A percentile compares a stretch with the other conserved stretches of the same genome.
These are phyloP conservation scores for Ormyrus labotus DNA, from an alignment of 2,888 invertebrate genomes.

Conservation along the genomic window DNA sequence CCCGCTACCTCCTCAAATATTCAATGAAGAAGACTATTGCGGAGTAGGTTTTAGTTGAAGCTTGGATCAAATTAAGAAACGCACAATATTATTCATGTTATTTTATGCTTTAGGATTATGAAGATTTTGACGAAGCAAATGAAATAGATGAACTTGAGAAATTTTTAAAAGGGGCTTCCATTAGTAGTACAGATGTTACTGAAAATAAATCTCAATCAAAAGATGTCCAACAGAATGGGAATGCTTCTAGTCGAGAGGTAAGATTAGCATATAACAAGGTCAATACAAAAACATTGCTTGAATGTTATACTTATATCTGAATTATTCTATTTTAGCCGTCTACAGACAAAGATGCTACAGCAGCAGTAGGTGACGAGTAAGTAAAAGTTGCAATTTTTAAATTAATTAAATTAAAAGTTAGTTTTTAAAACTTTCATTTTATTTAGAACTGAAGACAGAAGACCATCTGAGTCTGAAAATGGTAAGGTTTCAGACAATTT, in stretches of 20 bases:
- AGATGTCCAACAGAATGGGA: constrained; percentile 72
- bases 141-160: constrained; percentile 93
- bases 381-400: constrained; percentile 11
- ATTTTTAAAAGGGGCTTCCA: constrained; percentile 86
- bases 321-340: constrained; percentile 68
- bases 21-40: constrained; percentile 93
- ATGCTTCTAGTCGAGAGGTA: constrained; percentile 75
- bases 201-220: constrained; percentile 67
- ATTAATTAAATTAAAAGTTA: constrained; percentile 2
- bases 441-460: constrained; percentile 67
- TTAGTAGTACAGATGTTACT: constrained; percentile 75
- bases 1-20: constrained; percentile 94
- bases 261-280: background rate
- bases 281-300: background rate
- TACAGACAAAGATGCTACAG: constrained; percentile 69
- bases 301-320: constrained; percentile 35
- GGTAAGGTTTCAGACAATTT: constrained; percentile 62
- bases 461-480: constrained; percentile 61
- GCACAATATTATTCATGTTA: background rate
- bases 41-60: constrained; percentile 81
- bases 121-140: constrained; percentile 93
- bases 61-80: background rate
- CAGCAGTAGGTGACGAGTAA: constrained; percentile 36
- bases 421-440: constrained; percentile 20
- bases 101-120: constrained; percentile 86